Base-by-base conservation (phyloP, 64 coral and sea anemone species). In the Hydrozoanthus tunicans region DNA sequence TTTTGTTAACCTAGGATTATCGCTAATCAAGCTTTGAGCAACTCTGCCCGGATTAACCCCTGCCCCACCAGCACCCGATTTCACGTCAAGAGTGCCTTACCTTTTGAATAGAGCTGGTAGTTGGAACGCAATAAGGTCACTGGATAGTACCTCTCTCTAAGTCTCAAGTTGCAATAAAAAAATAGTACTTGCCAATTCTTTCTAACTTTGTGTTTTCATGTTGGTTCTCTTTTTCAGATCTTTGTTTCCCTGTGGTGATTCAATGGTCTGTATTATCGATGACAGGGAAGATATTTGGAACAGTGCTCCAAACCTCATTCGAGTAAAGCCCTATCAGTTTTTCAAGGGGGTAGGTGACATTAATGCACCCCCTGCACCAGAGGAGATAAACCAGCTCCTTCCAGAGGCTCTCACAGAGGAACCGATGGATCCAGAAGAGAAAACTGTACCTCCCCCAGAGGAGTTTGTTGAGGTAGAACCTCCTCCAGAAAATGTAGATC, bases 201-300 rank as follows among this genome's bases (percentile, higher is more conserved):
- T 43, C 32, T 43, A 12, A 75, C 12, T 12, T 10, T 51, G 5
- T 11, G 3, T 75, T 27, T 26, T 25, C 8, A 15, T 82, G 3
- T 90, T 54, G 72, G 72, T 57, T 68, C 71, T 25, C 7, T 72
- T 64, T 78, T n/a, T 77, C 24, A 99, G 97, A 84, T 84, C 90
- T 9, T 68, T 99, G 62, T 99, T 99, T 81, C 97, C 97, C 3
- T 93, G 97, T 81, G 97, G 94, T 9, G 97, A 99, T 73, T 92
- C 92, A n/a, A 99, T 99, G 97, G 97, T 99, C n/a, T 99, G 97
- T 65, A 95, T 99, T 23, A 99, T 99, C 5, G 97, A 99, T 91
- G 97, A 99, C 90, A 93, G 97, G 24, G 93, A 91, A 85, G 97
- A 99, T 66, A 91, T 99, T 1, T 99, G 97, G 97, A 95, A 99